Percentiles rank a stretch among this genome's conserved stretches.
phyloP scores from a whole-genome alignment of 2,113 vertebrate species.

The Arvicanthis niloticus region DNA sequence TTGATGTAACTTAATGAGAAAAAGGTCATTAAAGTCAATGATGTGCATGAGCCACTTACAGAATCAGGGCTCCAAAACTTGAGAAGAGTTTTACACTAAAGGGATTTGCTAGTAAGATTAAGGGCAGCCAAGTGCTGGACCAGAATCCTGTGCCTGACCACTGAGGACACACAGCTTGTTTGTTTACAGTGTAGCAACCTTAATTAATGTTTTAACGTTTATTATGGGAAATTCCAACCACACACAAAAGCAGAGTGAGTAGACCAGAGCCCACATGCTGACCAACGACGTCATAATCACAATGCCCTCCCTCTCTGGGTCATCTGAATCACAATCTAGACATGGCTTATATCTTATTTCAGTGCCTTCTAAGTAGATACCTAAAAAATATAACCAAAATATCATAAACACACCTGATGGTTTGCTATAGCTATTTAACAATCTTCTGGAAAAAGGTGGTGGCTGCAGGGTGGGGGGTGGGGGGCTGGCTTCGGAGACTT shows the following conservation, averaged over 20 bases:
- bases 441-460: not conserved
- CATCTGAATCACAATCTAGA: constrained; percentile 46
- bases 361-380: not conserved
- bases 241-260: not conserved
- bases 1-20: constrained; percentile 41
- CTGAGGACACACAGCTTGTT: not conserved
- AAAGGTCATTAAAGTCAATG: constrained; percentile 14
- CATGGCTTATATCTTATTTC: not conserved
- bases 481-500: not conserved
- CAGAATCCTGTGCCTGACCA: not conserved
- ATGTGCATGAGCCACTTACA: constrained; percentile 23
- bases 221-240: constrained; percentile 27
- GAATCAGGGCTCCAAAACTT: constrained; percentile 18
- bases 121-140: not conserved
- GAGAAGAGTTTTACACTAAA: constrained; percentile 41
- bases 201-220: not conserved
- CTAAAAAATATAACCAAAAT: constrained; percentile 6
- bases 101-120: not conserved
- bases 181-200: not conserved
- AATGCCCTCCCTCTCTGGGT: not conserved
- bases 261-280: not conserved
- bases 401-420: not conserved
- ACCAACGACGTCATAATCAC: not conserved
- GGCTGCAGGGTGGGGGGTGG: too few relatives aligned
- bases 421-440: not conserved